Percentiles rank a stretch among this genome's conserved stretches.
Evolutionary conservation across 2,113 vertebrate genomes (phyloP).

Genomic region (Chunga burmeisteri): DNA sequence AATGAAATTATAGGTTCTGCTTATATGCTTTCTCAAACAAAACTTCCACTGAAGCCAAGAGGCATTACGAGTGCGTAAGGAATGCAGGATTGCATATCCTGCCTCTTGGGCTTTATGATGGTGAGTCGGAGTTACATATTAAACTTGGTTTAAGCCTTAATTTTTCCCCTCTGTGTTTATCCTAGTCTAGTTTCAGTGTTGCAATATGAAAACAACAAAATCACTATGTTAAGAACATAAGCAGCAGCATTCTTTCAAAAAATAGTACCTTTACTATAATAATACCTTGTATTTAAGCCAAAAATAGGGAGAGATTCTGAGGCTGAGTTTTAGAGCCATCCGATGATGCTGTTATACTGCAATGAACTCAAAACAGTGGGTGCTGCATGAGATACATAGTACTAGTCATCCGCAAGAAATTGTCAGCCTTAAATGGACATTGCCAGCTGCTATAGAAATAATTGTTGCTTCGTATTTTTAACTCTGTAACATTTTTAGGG

Average conservation of each 20-base stretch:
- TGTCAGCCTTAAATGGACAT: slow-evolving; percentile 59
- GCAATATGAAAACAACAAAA: slow-evolving; percentile 56
- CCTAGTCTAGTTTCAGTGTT: slow-evolving; percentile 54
- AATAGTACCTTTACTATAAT: slow-evolving; percentile 31
- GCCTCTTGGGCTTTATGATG: slow-evolving; percentile 57
- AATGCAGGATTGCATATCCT: slow-evolving; percentile 64
- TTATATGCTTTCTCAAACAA: slow-evolving; percentile 58
- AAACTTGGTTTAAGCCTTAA: slow-evolving; percentile 32
- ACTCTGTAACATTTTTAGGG: slow-evolving; percentile 2
- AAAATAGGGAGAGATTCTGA: neutral
- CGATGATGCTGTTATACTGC: neutral
- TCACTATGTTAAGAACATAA: slow-evolving; percentile 22
- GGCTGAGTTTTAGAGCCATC: neutral
- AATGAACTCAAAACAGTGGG: neutral
- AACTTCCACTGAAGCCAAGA: slow-evolving; percentile 56
- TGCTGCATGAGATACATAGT: neutral
- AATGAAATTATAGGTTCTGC: slow-evolving; percentile 56
- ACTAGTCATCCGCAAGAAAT: neutral
- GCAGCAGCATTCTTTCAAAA: slow-evolving; percentile 19
- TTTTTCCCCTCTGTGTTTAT: slow-evolving; percentile 57
- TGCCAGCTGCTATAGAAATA: slow-evolving; percentile 15
- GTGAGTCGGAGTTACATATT: slow-evolving; percentile 46
- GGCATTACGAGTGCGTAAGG: slow-evolving; percentile 42
- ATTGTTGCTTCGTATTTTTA: slow-evolving; percentile 7
- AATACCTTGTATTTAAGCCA: slow-evolving; percentile 8